These are phyloP conservation scores for Eublepharis macularius DNA, from an alignment of 2,113 vertebrate species.

Conservation along the genomic window DNA sequence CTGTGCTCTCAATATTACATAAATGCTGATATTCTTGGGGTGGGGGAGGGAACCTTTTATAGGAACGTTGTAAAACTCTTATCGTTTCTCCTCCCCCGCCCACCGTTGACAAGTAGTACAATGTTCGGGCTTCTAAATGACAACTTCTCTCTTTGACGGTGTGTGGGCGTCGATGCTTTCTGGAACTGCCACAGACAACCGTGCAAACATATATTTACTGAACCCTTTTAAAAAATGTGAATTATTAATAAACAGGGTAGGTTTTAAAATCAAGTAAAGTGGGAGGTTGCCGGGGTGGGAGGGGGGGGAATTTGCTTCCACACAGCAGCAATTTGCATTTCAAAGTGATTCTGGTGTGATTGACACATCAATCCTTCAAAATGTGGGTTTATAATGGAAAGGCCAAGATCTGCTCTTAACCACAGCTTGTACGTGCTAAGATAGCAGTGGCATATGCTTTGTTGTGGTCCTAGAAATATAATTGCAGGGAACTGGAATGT, in stretches of 20 bases:
- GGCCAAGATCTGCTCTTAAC: constrained; percentile 65
- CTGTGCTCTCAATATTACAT: constrained; percentile 30
- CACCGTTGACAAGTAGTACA: constrained; percentile 55
- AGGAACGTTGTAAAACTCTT: constrained; percentile 41
- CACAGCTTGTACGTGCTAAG: constrained; percentile 55
- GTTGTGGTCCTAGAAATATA: constrained; percentile 61
- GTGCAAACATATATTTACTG: constrained; percentile 70
- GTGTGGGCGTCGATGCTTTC: constrained; percentile 68
- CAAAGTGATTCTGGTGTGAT: constrained; percentile 56
- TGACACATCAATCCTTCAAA: constrained; percentile 68
- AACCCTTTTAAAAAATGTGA: constrained; percentile 66
- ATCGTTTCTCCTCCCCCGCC: constrained; percentile 1
- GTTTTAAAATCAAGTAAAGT: constrained; percentile 46
- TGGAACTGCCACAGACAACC: constrained; percentile 68
- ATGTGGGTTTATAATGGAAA: constrained; percentile 53
- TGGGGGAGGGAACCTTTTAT: not conserved
- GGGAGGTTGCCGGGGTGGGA: constrained; percentile 47
- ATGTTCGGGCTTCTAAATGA: constrained; percentile 62
- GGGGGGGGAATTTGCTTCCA: constrained; percentile 38
- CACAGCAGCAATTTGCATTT: constrained; percentile 63
- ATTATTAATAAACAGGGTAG: constrained; percentile 69
- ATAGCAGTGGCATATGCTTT: constrained; percentile 56
- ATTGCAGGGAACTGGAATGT: constrained; percentile 40
- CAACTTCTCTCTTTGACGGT: constrained; percentile 57
- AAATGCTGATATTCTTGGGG: constrained; percentile 8